Evolutionary conservation across 2,888 invertebrate species (phyloP).

Genomic region (Erebia palarica): DNA sequence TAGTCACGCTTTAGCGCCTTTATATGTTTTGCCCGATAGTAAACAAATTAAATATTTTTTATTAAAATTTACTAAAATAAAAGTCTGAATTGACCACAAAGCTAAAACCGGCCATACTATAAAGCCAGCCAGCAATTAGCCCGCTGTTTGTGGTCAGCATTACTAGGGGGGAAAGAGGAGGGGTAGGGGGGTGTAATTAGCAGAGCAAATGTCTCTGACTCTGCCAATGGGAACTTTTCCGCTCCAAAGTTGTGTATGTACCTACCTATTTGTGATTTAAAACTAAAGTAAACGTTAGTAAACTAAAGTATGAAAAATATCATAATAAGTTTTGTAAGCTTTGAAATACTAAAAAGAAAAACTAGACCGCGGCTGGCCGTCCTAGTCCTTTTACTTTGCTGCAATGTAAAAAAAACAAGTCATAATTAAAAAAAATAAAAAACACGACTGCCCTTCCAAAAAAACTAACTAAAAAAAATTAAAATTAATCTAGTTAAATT

Average conservation of each 20-base stretch:
- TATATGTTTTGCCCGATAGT: background rate
- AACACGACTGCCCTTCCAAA: too few species aligned
- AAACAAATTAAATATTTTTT: background rate
- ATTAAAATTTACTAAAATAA: slow-evolving; percentile 26
- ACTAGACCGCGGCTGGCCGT: too few species aligned
- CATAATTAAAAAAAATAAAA: too few species aligned
- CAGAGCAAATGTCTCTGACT: slow-evolving; percentile 39
- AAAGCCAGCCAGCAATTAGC: slow-evolving; percentile 41
- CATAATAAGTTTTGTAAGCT: background rate
- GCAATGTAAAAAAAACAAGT: too few species aligned
- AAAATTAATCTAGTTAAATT: too few species aligned
- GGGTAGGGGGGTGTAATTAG: slow-evolving; percentile 39
- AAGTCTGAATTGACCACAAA: slow-evolving; percentile 34
- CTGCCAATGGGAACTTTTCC: slow-evolving; percentile 29
- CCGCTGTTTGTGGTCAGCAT: slow-evolving; percentile 42
- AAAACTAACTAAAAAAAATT: too few species aligned
- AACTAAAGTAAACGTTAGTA: slow-evolving; percentile 1
- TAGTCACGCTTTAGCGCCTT: too few species aligned
- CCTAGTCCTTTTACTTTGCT: too few species aligned
- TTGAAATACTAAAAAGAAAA: background rate
- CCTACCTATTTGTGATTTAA: slow-evolving; percentile 16
- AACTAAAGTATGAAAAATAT: too few species aligned
- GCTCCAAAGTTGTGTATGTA: slow-evolving; percentile 22
- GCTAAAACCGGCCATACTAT: slow-evolving; percentile 35
- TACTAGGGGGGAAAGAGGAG: slow-evolving; percentile 26